Conservation (phyloP, 2,888 invertebrate species). For the Tinea trinotella region DNA sequence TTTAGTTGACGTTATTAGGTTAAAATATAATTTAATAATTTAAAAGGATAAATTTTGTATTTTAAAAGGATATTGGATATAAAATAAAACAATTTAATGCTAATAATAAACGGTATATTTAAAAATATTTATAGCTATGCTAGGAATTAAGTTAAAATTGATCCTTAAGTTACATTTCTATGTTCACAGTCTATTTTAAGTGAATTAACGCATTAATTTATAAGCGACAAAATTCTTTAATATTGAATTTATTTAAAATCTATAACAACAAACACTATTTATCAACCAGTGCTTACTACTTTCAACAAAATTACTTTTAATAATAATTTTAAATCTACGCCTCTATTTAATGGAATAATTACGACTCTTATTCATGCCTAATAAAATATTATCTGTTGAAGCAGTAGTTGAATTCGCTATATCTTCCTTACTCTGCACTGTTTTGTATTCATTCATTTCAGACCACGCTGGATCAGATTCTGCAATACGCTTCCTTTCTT, state of each 20-base stretch:
- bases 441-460: slow-evolving; percentile 65
- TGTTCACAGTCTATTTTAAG: slow-evolving; percentile 13
- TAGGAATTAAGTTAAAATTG: slow-evolving; percentile 9
- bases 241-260: not conserved
- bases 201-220: slow-evolving; percentile 13
- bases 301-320: not conserved
- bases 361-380: slow-evolving; percentile 58
- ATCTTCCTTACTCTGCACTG: slow-evolving; percentile 62
- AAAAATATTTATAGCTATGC: slow-evolving; percentile 4
- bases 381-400: slow-evolving; percentile 64
- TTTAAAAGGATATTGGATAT: too few relatives aligned
- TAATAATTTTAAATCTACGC: not conserved
- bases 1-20: too few relatives aligned
- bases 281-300: not conserved
- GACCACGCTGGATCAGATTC: slow-evolving; percentile 61
- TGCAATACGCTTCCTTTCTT: slow-evolving; percentile 61
- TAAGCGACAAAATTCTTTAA: not conserved
- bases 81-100: not conserved
- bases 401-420: slow-evolving; percentile 57
- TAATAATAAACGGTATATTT: slow-evolving; percentile 8
- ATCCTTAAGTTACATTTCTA: slow-evolving; percentile 5
- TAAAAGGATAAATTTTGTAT: too few relatives aligned
- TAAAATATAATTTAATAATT: too few relatives aligned
- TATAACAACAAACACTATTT: slow-evolving; percentile 16
- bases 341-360: slow-evolving; percentile 33